Base-by-base conservation (phyloP, 2,113 vertebrate genomes). In the Sisor rabdophorus region DNA sequence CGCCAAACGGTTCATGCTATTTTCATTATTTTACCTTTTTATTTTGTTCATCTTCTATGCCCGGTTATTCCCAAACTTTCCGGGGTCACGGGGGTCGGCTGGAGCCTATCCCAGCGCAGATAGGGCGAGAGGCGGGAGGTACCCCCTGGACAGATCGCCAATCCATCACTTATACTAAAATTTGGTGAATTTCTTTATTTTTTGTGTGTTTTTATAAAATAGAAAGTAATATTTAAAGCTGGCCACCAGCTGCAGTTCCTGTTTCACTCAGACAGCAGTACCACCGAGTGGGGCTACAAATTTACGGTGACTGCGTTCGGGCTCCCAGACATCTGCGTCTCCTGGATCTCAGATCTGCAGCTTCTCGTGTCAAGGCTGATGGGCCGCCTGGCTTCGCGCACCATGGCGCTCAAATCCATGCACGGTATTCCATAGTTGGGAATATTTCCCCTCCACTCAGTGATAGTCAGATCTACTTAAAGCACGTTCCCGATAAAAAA, bases 221-320 rank as follows among this genome's bases (percentile, higher is more conserved):
- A 99, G 97, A 98, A 98, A 91, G 95, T 98, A 84, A 98, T 94
- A 12, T 99, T 98, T 84, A 96, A 98, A 82, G 91, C 94, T 2
- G 97, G 97, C 53, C 96, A 95, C 84, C 94, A 95, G 89, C 93
- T 99, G 73, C 97, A 98, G 90, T 99, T 98, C 90, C 93, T 98
- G 79, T 99, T 99, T 89, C 95, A 98, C 91, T 99, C 97, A 28
- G 97, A 98, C 83, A 97, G 93, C 91, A 98, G 94, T 76, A 98
- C 98, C 84, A 98, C 96, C 16, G 97, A 98, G 87, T 99, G 97
- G 97, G 97, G 97, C 78, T 99, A 98, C 90, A 98, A 96, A 87
- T 99, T 99, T 81, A 91, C 92, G 0, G 93, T 98, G 80, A 97
- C 94, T 0, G 95, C 97, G 3, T 93, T 91, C 0, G 96, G 97